Percentiles rank a stretch among this genome's conserved stretches.
These are phyloP conservation scores for Mustela erminea DNA, from an alignment of 2,797 vertebrate genomes.

Conservation along the genomic window DNA sequence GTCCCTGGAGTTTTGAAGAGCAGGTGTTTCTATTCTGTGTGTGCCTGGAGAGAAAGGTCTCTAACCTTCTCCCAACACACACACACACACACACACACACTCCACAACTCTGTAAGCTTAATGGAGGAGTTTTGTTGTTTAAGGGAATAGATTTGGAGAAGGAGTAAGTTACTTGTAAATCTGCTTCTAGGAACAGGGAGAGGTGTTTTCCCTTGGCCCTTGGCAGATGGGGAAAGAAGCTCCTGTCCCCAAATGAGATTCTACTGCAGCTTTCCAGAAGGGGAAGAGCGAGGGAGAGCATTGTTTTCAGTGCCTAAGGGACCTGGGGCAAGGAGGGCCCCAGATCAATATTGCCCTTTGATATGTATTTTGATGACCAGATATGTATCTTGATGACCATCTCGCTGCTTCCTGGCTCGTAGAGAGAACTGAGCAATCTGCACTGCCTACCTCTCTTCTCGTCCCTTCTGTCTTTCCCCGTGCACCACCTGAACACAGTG, in stretches of 20 bases:
- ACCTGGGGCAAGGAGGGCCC: no score
- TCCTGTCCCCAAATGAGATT: neutral
- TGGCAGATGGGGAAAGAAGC: neutral
- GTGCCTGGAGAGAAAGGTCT: neutral
- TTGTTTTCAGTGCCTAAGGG: no score
- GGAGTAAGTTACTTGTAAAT: neutral
- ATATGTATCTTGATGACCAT: neutral
- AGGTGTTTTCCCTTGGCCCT: neutral
- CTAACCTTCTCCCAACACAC: neutral
- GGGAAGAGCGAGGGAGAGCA: no score
- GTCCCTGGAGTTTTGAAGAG: neutral
- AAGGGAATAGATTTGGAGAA: neutral
- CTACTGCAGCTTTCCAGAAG: neutral
- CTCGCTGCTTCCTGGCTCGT: neutral
- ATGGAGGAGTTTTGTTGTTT: neutral
- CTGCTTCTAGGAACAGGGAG: neutral
- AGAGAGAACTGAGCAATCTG: neutral
- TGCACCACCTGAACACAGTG: neutral
- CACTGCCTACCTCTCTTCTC: rapidly evolving
- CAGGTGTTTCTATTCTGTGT: neutral
- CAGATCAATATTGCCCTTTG: neutral
- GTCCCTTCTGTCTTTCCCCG: neutral
- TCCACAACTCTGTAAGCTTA: neutral
- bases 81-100: neutral
- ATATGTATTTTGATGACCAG: neutral